Evolutionary conservation across 1,140 invertebrate genomes (phyloP), one percentile per base, ranked within the genome.

Genomic region (Spodoptera litura): DNA sequence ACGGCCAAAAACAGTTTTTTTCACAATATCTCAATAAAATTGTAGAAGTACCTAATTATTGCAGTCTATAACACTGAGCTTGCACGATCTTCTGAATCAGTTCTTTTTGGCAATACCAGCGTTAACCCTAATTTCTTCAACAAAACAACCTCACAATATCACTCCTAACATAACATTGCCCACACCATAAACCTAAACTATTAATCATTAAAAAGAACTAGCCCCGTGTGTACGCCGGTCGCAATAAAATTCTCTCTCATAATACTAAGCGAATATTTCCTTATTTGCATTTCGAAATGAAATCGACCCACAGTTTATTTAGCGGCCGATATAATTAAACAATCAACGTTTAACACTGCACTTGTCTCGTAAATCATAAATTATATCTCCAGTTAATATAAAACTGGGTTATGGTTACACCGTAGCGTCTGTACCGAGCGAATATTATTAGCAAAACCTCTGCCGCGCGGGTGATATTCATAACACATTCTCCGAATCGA

Each of bases 321-420:
- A 74, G 76, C 11, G 61, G 70, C 31, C 71, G 61, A 64, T 70
- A 64, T 87, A 87, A 85, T 85, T 85, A 87, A 84, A 83, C 80
- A 79, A 84, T 81, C 81, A 83, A 62, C 64, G 72, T 75, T 78
- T 66, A 80, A 79, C 82, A 81, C 82, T 83, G 62, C 80, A 80
- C 55, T 81, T 82, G 79, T 80, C 77, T 87, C 86, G 77, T 88
- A 88, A 89, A 87, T 86, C 81, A 82, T 68, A 79, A 76, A 64
- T 44, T 73, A 73, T 78, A 81, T 66, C 68, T 70, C 20, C 38
- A 25, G 55, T 78, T 78, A 70, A 53, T 70, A 70, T 70, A 52
- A 53, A 52, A 52, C 12, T 78, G 51, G 25, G 75, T 68, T 58
- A 73, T 11, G 31, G n/a, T 74, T 59, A 78, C 68, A 76, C 70